phyloP scores from a whole-genome alignment of 1,140 invertebrate species.

The Lepidostoma basale region DNA sequence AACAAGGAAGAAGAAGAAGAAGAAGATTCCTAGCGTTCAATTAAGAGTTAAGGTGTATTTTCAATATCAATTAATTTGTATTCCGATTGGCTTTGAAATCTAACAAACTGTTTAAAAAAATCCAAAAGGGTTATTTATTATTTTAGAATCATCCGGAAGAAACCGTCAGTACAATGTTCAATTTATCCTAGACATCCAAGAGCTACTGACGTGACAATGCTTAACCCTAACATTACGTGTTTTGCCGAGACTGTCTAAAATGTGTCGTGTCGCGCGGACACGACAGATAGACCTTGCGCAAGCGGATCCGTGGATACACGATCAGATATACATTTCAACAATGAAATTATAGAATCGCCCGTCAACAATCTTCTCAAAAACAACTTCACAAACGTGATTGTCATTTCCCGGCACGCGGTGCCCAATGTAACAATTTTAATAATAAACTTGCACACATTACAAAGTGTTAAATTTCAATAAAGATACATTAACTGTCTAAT shows the following conservation, averaged over 20 bases:
- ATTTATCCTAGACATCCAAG: slow-evolving; percentile 11
- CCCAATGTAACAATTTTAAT: no score
- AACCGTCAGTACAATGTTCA: not conserved
- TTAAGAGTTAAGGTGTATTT: no score
- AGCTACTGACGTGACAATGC: not conserved
- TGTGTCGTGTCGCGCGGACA: slow-evolving; percentile 1
- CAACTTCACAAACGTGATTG: slow-evolving; percentile 3
- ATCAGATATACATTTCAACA: slow-evolving; percentile 20
- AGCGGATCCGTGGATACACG: not conserved
- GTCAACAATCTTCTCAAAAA: not conserved
- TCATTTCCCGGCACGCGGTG: not conserved
- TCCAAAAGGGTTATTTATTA: no score
- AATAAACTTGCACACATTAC: no score
- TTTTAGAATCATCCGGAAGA: no score
- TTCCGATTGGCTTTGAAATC: no score
- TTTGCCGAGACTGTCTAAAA: slow-evolving; percentile 6
- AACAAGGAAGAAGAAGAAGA: no score
- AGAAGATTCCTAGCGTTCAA: no score
- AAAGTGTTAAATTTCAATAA: no score
- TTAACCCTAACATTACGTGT: not conserved
- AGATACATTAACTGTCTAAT: no score
- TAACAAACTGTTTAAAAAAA: no score
- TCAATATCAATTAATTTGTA: no score
- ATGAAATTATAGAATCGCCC: slow-evolving; percentile 9
- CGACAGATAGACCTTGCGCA: slow-evolving; percentile 14